Conservation (phyloP, 2,797 vertebrate species). For the Gephyroberyx darwinii region DNA sequence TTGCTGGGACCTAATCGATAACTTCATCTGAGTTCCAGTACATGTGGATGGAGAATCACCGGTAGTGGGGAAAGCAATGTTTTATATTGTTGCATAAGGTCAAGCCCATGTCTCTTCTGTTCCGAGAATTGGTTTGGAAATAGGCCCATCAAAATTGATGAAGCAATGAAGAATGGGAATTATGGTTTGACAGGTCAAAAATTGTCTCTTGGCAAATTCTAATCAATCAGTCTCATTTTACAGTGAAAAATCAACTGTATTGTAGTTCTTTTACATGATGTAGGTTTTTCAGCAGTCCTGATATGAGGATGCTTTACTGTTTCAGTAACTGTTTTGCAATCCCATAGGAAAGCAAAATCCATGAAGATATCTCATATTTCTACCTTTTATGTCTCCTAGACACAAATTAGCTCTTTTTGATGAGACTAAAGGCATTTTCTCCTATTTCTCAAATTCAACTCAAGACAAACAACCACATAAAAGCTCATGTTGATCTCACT, state of each 20-base stretch:
- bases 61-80: slow-evolving; percentile 33
- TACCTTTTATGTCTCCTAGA: too few species aligned
- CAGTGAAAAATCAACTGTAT: slow-evolving; percentile 16
- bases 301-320: not conserved
- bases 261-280: not conserved
- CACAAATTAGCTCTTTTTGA: too few species aligned
- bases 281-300: not conserved
- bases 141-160: slow-evolving; percentile 71
- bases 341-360: too few species aligned
- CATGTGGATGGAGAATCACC: slow-evolving; percentile 33
- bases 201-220: slow-evolving; percentile 60
- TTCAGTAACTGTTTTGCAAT: slow-evolving; percentile 21
- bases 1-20: slow-evolving; percentile 74
- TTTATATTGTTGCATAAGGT: slow-evolving; percentile 69
- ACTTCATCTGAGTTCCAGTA: slow-evolving; percentile 63
- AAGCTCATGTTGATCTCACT: too few species aligned
- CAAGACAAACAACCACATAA: too few species aligned
- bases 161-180: slow-evolving; percentile 69
- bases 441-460: too few species aligned
- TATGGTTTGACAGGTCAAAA: slow-evolving; percentile 71
- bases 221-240: slow-evolving; percentile 59
- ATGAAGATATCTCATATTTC: too few species aligned
- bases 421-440: too few species aligned
- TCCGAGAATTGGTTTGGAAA: slow-evolving; percentile 59
- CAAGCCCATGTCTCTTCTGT: slow-evolving; percentile 57